These are phyloP conservation scores for Ivindomyrus marchei DNA, from an alignment of 2,113 vertebrate genomes.

Conservation along the genomic window DNA sequence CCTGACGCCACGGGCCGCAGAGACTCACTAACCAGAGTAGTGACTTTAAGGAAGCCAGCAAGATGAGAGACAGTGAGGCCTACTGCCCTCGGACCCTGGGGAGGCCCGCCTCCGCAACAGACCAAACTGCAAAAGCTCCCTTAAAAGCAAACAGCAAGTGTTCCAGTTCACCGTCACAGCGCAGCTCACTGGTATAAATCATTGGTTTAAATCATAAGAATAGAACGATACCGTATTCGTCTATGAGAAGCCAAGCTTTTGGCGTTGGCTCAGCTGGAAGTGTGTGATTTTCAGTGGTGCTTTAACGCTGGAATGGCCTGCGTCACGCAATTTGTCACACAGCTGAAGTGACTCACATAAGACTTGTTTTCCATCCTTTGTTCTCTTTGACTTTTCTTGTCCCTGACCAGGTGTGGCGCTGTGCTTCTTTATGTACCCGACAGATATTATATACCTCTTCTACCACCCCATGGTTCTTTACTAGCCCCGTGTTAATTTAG, in stretches of 20 bases:
- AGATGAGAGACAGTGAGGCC: background rate
- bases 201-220: background rate
- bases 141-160: background rate
- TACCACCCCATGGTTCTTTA: background rate
- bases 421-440: background rate
- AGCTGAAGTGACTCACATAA: background rate
- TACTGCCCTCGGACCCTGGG: background rate
- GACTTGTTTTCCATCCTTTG: background rate
- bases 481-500: background rate
- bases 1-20: background rate
- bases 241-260: background rate
- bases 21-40: background rate
- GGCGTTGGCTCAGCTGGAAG: background rate
- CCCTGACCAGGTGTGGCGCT: background rate
- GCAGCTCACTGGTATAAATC: background rate
- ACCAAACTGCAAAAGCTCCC: background rate
- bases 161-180: background rate
- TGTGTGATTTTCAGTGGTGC: background rate
- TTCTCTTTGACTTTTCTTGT: background rate
- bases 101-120: background rate
- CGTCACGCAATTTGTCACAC: background rate
- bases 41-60: background rate
- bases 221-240: background rate
- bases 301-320: background rate
- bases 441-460: background rate